Base-by-base conservation (phyloP, 2,888 invertebrate genomes). In the Lacanobia wlatinum region DNA sequence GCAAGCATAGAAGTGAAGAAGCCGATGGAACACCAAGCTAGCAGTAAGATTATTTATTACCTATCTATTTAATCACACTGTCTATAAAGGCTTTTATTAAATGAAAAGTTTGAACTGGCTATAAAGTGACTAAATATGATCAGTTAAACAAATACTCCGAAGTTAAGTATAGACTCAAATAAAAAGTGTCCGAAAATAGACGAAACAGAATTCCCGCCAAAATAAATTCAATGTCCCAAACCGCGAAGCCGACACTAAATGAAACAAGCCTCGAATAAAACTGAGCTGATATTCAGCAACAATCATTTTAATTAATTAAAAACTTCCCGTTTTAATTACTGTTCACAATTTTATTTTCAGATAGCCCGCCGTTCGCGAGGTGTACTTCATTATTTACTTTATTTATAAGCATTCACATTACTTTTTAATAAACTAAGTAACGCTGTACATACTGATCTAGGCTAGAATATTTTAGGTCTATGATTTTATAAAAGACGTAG, bases 1-100 rank as follows among this genome's bases (percentile, higher is more conserved):
- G 91, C 92, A 21, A 90, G 92, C 3, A 91, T 92, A 63, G 95
- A 93, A 85, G 90, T 93, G 9, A 93, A 94, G 77, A 94, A 93
- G 78, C 94, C 94, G 52, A 93, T 94, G 82, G 93, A 94, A 78
- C 92, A 90, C 55, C 92, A 92, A 62, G 91, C 92, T 9, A 93
- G 90, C 81, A 87, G 95, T 95, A 87, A 90, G 92, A 85, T 48
- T 50, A 46, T 52, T 23, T 12, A 46, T 28, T 2, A n/a, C n/a
- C n/a, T 66, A 18, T 40, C 60, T 59, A 14, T 28, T 48, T 60
- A 43, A 10, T 43, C 34, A 67, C 5, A 23, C 46, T 56, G n/a
- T n/a, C 16, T 18, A 18, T 4, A 9, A 18, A 38, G 1, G n/a
- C 14, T n/a, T n/a, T 58, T 58, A 38, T 40, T 10, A 56, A 56